A percentile compares a stretch with the other conserved stretches of the same genome.
phyloP scores from a whole-genome alignment of 2,113 vertebrate species.

The Trinectes maculatus region DNA sequence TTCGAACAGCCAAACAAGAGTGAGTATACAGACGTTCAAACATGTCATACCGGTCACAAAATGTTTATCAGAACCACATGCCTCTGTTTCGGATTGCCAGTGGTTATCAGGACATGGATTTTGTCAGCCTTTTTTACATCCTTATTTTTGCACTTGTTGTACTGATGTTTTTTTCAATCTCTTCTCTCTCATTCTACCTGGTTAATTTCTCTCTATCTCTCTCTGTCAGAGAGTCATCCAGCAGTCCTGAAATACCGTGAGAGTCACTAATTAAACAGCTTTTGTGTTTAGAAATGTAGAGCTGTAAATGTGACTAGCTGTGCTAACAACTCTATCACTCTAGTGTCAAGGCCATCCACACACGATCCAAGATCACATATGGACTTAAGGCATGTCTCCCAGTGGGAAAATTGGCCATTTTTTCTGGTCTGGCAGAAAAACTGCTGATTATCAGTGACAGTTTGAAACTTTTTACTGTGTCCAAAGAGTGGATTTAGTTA shows the following conservation, averaged over 20 bases:
- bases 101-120: constrained; percentile 7
- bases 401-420: not conserved
- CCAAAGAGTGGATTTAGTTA: too few species aligned
- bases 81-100: not conserved
- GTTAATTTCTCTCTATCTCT: constrained; percentile 47
- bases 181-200: constrained; percentile 42
- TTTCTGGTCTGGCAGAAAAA: not conserved
- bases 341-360: constrained; percentile 56
- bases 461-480: not conserved
- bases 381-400: not conserved
- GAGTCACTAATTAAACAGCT: constrained; percentile 45
- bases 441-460: not conserved
- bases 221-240: constrained; percentile 64
- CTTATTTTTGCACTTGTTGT: constrained; percentile 16
- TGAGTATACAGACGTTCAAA: constrained; percentile 63
- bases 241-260: constrained; percentile 68
- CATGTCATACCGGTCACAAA: not conserved
- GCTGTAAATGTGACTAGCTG: constrained; percentile 31
- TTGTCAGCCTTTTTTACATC: constrained; percentile 10
- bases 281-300: constrained; percentile 54
- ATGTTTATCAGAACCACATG: not conserved
- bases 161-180: constrained; percentile 53
- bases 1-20: constrained; percentile 89
- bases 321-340: constrained; percentile 30
- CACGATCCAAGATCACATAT: not conserved